Conservation (phyloP, 2,113 vertebrate genomes). For the Eptesicus fuscus region DNA sequence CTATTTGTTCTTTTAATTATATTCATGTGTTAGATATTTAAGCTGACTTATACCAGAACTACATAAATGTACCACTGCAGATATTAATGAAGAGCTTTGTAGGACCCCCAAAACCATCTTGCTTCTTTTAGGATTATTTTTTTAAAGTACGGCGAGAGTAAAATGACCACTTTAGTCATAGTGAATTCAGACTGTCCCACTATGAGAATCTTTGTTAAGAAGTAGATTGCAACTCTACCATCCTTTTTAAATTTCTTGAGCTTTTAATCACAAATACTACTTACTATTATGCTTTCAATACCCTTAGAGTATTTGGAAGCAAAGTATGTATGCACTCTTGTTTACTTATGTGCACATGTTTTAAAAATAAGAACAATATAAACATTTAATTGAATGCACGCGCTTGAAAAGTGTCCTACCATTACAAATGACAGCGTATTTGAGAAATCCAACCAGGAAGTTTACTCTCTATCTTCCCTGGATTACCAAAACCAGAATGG, state of each 20-base stretch:
- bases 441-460: slow-evolving; percentile 23
- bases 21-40: slow-evolving; percentile 53
- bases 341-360: not conserved
- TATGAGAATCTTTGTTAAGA: not conserved
- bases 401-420: not conserved
- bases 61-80: slow-evolving; percentile 7
- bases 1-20: slow-evolving; percentile 48
- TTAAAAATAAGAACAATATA: slow-evolving; percentile 32
- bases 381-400: not conserved
- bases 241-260: not conserved
- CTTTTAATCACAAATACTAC: not conserved
- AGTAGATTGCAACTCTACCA: not conserved
- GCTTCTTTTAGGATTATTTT: slow-evolving; percentile 9
- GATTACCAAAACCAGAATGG: slow-evolving; percentile 28
- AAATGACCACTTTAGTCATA: not conserved
- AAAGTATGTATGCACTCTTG: not conserved
- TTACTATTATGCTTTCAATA: slow-evolving; percentile 1
- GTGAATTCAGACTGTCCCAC: not conserved
- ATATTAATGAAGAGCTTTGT: not conserved
- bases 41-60: slow-evolving; percentile 55
- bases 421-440: not conserved
- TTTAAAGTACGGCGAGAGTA: not conserved
- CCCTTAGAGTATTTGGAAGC: not conserved
- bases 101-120: not conserved
- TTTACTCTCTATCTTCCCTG: not conserved